phyloP scores from a whole-genome alignment of 2,797 vertebrate species.

The Chelon labrosus region DNA sequence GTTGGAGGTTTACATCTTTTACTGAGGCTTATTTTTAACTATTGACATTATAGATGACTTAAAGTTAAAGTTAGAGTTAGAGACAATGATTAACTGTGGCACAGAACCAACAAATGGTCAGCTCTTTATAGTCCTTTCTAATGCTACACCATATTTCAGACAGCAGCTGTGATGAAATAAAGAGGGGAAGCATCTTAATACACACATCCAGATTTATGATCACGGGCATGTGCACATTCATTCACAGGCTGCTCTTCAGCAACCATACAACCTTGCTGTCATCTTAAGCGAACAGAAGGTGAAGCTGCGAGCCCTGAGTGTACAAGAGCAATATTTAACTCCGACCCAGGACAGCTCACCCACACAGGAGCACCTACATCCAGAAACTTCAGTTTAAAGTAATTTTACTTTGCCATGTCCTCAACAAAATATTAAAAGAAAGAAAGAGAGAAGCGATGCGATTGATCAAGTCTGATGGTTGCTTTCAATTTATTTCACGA shows the following conservation, averaged over 20 bases:
- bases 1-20: not conserved
- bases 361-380: not conserved
- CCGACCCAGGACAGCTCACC: slow-evolving; percentile 32
- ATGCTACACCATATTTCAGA: slow-evolving; percentile 14
- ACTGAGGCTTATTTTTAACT: not conserved
- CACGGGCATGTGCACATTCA: slow-evolving; percentile 30
- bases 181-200: slow-evolving; percentile 12
- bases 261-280: slow-evolving; percentile 26
- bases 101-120: slow-evolving; percentile 21
- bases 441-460: not conserved
- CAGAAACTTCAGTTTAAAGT: not conserved
- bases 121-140: slow-evolving; percentile 27
- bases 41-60: not conserved
- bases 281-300: slow-evolving; percentile 58
- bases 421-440: not conserved
- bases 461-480: slow-evolving; percentile 31
- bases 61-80: slow-evolving; percentile 12
- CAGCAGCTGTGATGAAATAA: slow-evolving; percentile 27
- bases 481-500: slow-evolving; percentile 70
- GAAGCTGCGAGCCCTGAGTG: slow-evolving; percentile 38
- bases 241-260: slow-evolving; percentile 31
- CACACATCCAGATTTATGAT: slow-evolving; percentile 24
- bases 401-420: too few species aligned
- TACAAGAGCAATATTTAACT: slow-evolving; percentile 48
- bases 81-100: slow-evolving; percentile 22